phyloP scores from a whole-genome alignment of 2,888 invertebrate genomes.

The Raillietiella orientalis region DNA sequence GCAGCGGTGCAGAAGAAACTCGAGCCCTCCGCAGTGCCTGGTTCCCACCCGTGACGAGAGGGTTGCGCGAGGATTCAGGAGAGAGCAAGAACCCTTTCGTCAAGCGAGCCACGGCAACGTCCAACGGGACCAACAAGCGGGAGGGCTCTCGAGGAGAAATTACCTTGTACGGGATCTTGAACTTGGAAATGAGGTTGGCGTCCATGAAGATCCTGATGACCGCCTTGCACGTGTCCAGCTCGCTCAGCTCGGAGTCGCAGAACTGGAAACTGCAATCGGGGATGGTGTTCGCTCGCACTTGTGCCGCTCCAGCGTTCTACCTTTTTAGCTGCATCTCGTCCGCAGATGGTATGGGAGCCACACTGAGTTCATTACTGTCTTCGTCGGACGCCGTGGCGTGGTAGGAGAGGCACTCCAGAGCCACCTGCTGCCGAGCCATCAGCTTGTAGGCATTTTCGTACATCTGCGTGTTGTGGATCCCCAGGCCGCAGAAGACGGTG shows the following conservation, averaged over 20 bases:
- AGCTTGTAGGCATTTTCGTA: slow-evolving; percentile 81
- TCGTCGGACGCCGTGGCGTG: slow-evolving; percentile 71
- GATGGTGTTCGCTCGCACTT: too few relatives aligned
- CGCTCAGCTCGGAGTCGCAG: background rate
- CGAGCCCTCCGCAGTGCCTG: too few relatives aligned
- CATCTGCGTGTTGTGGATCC: slow-evolving; percentile 88
- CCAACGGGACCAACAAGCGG: too few relatives aligned
- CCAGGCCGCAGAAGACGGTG: slow-evolving; percentile 90
- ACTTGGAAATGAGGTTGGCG: slow-evolving; percentile 64
- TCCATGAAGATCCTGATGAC: slow-evolving; percentile 54
- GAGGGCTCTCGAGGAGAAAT: too few relatives aligned
- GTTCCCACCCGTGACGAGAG: too few relatives aligned
- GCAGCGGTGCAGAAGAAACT: too few relatives aligned
- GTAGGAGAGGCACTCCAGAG: slow-evolving; percentile 72
- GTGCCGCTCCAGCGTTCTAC: too few relatives aligned
- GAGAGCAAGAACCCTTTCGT: too few relatives aligned
- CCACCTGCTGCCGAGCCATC: slow-evolving; percentile 86
- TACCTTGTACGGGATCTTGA: slow-evolving; percentile 48
- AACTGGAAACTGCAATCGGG: background rate
- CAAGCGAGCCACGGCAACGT: too few relatives aligned
- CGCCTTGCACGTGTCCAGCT: background rate
- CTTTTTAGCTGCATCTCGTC: too few relatives aligned
- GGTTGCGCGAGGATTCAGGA: too few relatives aligned
- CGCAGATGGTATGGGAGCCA: slow-evolving; percentile 7
- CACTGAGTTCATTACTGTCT: slow-evolving; percentile 47